A percentile compares a stretch with the other conserved stretches of the same genome.
Conservation (phyloP, 2,113 vertebrate species). For the Poecile atricapillus region DNA sequence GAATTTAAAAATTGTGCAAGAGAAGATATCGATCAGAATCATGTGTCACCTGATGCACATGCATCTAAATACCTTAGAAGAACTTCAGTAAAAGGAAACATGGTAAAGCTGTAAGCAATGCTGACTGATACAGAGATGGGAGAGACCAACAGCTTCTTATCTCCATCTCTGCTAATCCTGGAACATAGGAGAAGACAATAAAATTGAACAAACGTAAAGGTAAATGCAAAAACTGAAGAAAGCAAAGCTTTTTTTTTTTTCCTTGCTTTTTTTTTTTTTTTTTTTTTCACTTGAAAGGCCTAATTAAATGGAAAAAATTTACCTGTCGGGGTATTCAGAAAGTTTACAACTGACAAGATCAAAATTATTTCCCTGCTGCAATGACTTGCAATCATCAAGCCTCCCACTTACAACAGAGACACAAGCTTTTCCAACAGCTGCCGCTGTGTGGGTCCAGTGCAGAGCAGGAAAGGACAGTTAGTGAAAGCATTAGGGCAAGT, state of each 20-base stretch:
- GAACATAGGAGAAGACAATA: background rate
- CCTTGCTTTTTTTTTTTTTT: background rate
- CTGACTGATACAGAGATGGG: background rate
- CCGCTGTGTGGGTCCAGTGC: accelerated
- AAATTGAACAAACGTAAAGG: background rate
- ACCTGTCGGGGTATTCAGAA: background rate
- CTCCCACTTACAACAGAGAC: background rate
- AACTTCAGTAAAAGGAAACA: background rate
- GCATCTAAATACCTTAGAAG: background rate
- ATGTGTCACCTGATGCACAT: accelerated
- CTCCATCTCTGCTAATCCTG: background rate
- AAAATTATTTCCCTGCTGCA: background rate
- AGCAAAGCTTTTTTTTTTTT: background rate
- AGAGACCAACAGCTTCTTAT: background rate
- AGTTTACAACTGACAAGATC: accelerated
- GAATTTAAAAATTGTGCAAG: background rate
- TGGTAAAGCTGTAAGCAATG: background rate
- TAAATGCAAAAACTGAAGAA: background rate
- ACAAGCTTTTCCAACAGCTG: background rate
- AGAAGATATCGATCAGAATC: background rate
- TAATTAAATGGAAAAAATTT: background rate
- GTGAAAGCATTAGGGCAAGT: background rate
- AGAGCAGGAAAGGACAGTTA: background rate
- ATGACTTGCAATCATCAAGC: background rate
- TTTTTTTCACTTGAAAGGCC: background rate